Evolutionary conservation across 1,140 invertebrate species (phyloP).

Genomic region (Anoplolepis gracilipes): DNA sequence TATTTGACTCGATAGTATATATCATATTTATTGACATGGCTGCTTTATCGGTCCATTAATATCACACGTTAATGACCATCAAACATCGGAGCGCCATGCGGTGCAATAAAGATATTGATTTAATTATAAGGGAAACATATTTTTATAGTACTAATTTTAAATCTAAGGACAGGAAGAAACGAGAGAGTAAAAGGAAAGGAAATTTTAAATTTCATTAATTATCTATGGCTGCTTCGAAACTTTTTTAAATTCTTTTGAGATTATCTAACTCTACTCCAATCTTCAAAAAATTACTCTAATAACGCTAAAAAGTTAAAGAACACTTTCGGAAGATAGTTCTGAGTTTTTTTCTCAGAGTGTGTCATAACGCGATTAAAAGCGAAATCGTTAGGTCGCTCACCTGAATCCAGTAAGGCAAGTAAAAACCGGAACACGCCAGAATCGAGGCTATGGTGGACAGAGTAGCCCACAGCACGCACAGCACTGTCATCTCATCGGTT

Average conservation of each 20-base stretch:
- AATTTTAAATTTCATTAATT: background rate
- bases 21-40: slow-evolving; percentile 19
- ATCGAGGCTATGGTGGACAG: slow-evolving; percentile 88
- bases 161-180: background rate
- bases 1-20: slow-evolving; percentile 28
- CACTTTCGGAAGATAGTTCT: background rate
- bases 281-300: background rate
- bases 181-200: background rate
- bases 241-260: background rate
- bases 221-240: background rate
- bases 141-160: background rate
- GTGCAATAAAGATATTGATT: slow-evolving; percentile 11
- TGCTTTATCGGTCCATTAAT: slow-evolving; percentile 38
- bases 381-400: slow-evolving; percentile 81
- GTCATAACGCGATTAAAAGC: background rate
- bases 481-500: slow-evolving; percentile 86
- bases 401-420: slow-evolving; percentile 91
- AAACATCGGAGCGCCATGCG: background rate
- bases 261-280: background rate
- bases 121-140: background rate
- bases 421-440: slow-evolving; percentile 89
- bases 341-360: background rate
- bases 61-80: slow-evolving; percentile 2
- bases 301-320: background rate
- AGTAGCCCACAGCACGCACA: slow-evolving; percentile 89